Evolutionary conservation across 2,113 vertebrate genomes (phyloP), one percentile per base, ranked within the genome.

Genomic region (Mus pahari): DNA sequence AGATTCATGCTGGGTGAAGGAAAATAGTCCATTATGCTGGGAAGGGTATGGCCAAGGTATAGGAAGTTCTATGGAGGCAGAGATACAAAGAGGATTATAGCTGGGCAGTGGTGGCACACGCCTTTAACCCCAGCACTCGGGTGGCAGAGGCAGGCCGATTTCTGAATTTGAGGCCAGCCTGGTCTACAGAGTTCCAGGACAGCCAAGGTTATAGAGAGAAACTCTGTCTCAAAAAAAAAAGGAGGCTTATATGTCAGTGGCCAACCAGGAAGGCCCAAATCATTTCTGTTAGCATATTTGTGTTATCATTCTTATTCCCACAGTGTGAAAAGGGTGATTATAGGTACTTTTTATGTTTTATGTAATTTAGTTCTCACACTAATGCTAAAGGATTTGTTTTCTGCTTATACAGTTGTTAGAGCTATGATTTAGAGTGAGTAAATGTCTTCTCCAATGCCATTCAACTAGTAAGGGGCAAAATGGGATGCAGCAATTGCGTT

Each of bases 291-390:
- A 64, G 14, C 4, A 42, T 42, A 24, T 74, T 28, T 90, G 86
- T 73, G 6, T 24, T 79, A 90, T 86, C 55, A 90, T 39, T 71
- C 26, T 88, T 11, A 83, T 89, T 92, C 36, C 42, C 28, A 62
- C 42, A 87, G 13, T 84, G 16, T 53, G 31, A 4, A 70, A 74
- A 90, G 24, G 39, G 58, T 33, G 24, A 90, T 86, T 16, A 19
- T 55, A 53, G 36, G 36, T 66, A 86, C 24, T 68, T 90, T 79
- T 92, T 36, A n/a, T 36, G 86, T 82, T 33, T 64, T 71, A 53
- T 75, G 50, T 92, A 89, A 53, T 88, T 94, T 53, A 94, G 50
- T 92, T 22, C 3, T 78, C 36, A 77, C 13, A 91, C 42, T 48
- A 77, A 70, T 5, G 45, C 16, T 91, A 60, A 68, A 87, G 26